Evolutionary conservation across 2,888 invertebrate species (phyloP).

Genomic region (Vannuccia rotundouncinata): DNA sequence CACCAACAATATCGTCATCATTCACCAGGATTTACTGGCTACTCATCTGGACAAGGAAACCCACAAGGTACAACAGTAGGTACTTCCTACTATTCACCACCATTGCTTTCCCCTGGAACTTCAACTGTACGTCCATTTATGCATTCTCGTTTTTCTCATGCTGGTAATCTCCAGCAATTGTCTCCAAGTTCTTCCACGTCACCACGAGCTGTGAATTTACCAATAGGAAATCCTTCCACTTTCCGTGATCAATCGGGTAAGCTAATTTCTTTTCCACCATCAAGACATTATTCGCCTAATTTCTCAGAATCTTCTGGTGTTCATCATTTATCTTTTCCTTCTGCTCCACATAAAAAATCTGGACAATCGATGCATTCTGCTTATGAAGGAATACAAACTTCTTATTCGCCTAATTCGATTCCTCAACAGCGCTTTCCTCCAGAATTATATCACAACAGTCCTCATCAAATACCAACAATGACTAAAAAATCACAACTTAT

Average conservation of each 20-base stretch:
- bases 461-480: not conserved
- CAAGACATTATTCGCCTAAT: constrained; percentile 10
- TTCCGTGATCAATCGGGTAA: not conserved
- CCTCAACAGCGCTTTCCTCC: not conserved
- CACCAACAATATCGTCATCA: constrained; percentile 12
- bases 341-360: not conserved
- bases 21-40: not conserved
- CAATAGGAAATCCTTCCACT: not conserved
- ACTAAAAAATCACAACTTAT: not conserved
- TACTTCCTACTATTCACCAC: constrained; percentile 11
- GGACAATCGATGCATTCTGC: not conserved
- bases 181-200: not conserved
- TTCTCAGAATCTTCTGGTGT: not conserved
- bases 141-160: not conserved
- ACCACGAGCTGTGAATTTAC: not conserved
- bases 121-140: not conserved
- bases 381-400: not conserved
- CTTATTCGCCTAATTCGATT: not conserved
- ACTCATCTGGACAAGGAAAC: not conserved
- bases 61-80: not conserved
- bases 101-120: not conserved
- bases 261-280: not conserved
- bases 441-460: not conserved
- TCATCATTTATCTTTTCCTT: not conserved
- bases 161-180: not conserved